A percentile compares a stretch with the other conserved stretches of the same genome.
Evolutionary conservation across 2,888 invertebrate species (phyloP).

Genomic region (Eupithecia insigniata): DNA sequence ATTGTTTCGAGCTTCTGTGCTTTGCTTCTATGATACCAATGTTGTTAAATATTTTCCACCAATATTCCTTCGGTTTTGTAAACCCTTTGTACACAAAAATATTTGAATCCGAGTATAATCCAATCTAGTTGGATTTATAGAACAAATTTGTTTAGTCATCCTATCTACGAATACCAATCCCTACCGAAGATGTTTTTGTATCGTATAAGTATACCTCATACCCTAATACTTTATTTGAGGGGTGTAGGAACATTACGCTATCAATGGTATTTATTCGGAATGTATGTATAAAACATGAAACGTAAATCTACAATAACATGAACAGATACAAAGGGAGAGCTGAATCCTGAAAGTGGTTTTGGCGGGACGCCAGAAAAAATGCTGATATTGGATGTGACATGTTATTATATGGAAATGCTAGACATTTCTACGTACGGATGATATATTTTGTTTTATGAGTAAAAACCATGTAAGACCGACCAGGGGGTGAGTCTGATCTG

Average conservation of each 20-base stretch:
- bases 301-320: conserved; percentile 11
- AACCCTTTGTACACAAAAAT: too few relatives aligned
- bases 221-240: not conserved
- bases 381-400: conserved; percentile 31
- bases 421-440: not conserved
- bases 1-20: too few relatives aligned
- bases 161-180: not conserved
- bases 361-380: conserved; percentile 39
- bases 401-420: not conserved
- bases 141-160: not conserved
- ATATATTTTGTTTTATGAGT: not conserved
- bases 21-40: too few relatives aligned
- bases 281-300: conserved; percentile 9
- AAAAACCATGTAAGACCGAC: not conserved
- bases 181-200: not conserved
- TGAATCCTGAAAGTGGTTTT: conserved; percentile 29
- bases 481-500: too few relatives aligned
- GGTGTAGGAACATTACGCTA: not conserved
- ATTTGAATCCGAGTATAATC: too few relatives aligned
- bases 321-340: conserved; percentile 25
- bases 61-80: too few relatives aligned
- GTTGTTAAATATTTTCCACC: too few relatives aligned
- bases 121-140: not conserved
- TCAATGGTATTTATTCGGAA: conserved; percentile 1
- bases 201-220: not conserved